phyloP scores from a whole-genome alignment of 1,140 invertebrate species.

The Achatina immaculata region DNA sequence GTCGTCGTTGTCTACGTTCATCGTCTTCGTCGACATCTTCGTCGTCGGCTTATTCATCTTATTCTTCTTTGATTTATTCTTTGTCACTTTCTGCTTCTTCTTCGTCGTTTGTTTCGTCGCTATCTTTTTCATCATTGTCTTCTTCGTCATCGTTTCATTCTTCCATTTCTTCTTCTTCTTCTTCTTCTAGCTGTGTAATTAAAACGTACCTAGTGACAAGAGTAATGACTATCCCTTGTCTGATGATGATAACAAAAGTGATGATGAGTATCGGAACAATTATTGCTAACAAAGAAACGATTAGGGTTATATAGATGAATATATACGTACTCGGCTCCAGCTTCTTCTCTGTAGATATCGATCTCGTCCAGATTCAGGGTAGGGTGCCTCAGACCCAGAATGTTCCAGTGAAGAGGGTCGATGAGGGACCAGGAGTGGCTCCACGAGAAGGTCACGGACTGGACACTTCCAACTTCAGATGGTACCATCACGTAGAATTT shows the following conservation, averaged over 20 bases:
- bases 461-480: neutral
- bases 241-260: too few species aligned
- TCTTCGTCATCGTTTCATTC: neutral
- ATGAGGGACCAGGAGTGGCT: neutral
- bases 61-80: neutral
- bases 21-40: neutral
- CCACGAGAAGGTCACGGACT: neutral
- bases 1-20: neutral
- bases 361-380: neutral
- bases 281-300: too few species aligned
- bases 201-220: too few species aligned
- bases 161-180: neutral
- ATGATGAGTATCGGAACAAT: too few species aligned
- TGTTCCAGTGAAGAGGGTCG: conserved; percentile 25
- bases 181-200: conserved; percentile 6
- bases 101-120: neutral
- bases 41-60: neutral
- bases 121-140: neutral
- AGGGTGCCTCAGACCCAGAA: conserved; percentile 20
- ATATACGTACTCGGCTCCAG: neutral
- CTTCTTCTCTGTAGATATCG: neutral
- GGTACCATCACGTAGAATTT: neutral
- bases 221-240: too few species aligned
- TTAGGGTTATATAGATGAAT: too few species aligned
- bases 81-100: neutral